phyloP scores from a whole-genome alignment of 2,888 invertebrate species.

The Urechis unicinctus region DNA sequence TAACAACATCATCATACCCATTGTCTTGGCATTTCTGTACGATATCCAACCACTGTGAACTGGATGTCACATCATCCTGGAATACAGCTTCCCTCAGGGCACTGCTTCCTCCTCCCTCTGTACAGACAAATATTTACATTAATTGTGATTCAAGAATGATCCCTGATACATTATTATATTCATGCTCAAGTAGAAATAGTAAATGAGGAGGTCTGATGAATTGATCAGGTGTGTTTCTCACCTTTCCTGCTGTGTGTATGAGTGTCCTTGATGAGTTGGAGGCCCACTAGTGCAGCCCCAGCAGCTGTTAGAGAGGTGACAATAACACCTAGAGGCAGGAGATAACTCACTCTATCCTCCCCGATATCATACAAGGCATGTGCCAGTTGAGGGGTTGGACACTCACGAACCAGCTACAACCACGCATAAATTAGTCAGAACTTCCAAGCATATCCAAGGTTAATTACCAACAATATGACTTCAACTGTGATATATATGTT shows the following conservation, averaged over 20 bases:
- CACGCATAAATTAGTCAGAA: no score
- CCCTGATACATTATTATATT: not conserved
- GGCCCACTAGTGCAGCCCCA: constrained; percentile 14
- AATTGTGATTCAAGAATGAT: no score
- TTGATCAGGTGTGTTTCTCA: not conserved
- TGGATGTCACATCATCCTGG: constrained; percentile 29
- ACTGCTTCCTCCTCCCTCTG: not conserved
- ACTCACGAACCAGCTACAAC: constrained; percentile 24
- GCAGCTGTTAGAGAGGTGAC: constrained; percentile 15
- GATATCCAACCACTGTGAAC: constrained; percentile 32
- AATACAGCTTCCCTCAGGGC: constrained; percentile 26
- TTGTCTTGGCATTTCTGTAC: constrained; percentile 28
- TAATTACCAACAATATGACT: no score
- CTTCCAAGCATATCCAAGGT: no score
- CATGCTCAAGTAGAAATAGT: not conserved
- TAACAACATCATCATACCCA: constrained; percentile 29
- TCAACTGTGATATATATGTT: no score
- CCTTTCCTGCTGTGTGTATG: not conserved
- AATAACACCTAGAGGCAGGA: constrained; percentile 22
- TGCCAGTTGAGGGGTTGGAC: constrained; percentile 32
- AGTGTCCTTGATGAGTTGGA: constrained; percentile 17
- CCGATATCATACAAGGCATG: constrained; percentile 26
- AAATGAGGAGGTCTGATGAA: not conserved
- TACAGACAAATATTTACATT: no score
- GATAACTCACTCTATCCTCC: constrained; percentile 8